Evolutionary conservation across 2,113 vertebrate genomes (phyloP), one percentile per base, ranked within the genome.

Genomic region (Elanoides forficatus): DNA sequence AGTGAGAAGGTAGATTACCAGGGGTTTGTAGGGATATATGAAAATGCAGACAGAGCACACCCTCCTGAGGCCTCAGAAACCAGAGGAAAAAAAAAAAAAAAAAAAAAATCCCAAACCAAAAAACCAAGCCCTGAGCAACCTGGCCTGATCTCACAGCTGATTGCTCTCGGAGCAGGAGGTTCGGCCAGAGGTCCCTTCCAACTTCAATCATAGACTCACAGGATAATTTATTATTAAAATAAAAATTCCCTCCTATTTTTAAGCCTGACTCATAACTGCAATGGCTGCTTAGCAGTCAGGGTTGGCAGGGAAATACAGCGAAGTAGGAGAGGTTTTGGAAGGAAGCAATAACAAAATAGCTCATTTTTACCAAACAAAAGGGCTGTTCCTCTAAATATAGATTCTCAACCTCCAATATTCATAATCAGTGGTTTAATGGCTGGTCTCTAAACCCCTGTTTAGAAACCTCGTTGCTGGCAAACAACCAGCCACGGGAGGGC

Each of bases 301-400:
- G 48, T 11, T 90, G 81, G 95, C 58, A 96, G 60, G 36, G 34
- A 86, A 65, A 55, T 42, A 23, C 20, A 53, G 27, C 3, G 14
- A 86, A 87, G 26, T 0, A 79, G 56, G 10, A 90, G 55, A 88
- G 53, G 62, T 62, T 88, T 90, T 47, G 63, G 67, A 91, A 94
- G 66, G 74, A 90, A 90, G 47, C 53, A 53, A 2, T 75, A 91
- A 79, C 36, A 93, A 93, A 90, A 88, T 13, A 82, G 66, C 81
- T 95, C 26, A 42, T 79, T 97, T 95, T 87, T 68, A 56, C 50
- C 42, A 42, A 95, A 84, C 11, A 55, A 84, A 91, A 79, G 76
- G 47, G 40, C 25, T 58, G 22, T 38, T 93, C 11, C 56, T 88
- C 67, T 65, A 88, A 75, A 78, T 79, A 81, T 2, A 72, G 60